Evolutionary conservation across 2,888 invertebrate genomes (phyloP).

Genomic region (Nymphalis polychloros): DNA sequence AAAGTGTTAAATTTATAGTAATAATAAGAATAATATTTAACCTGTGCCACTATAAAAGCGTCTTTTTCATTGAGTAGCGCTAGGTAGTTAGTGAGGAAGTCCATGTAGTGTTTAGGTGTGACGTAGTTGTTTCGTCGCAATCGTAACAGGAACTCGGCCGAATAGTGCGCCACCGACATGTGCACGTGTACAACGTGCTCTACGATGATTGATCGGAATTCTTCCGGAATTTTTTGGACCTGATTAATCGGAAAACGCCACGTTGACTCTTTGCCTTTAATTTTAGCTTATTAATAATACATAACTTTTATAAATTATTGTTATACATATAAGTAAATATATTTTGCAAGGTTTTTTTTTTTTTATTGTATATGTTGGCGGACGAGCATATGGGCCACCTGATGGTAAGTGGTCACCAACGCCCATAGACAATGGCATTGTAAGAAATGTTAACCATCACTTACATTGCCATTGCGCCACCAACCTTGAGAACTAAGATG

Average conservation of each 20-base stretch:
- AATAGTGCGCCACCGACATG: constrained; percentile 86
- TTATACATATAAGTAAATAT: no score
- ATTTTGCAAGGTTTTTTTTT: no score
- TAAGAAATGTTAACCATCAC: no score
- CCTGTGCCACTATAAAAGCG: constrained; percentile 80
- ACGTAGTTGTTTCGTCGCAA: constrained; percentile 92
- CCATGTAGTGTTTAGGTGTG: constrained; percentile 95
- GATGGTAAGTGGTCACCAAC: no score
- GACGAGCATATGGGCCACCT: no score
- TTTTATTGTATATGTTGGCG: no score
- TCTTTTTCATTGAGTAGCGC: constrained; percentile 88
- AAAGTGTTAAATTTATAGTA: not conserved
- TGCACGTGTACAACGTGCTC: constrained; percentile 94
- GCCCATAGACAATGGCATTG: no score
- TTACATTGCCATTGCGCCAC: no score
- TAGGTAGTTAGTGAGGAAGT: constrained; percentile 91
- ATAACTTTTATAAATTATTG: no score
- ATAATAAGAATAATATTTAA: constrained; percentile 33
- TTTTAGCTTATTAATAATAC: no score
- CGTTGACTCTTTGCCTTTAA: no score
- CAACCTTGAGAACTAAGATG: no score
- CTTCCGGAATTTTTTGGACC: constrained; percentile 85
- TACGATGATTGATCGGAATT: constrained; percentile 86
- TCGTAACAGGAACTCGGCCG: constrained; percentile 86
- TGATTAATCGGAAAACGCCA: constrained; percentile 47